phyloP scores from a whole-genome alignment of 1,140 invertebrate species.

The Zaprionus camerounensis region DNA sequence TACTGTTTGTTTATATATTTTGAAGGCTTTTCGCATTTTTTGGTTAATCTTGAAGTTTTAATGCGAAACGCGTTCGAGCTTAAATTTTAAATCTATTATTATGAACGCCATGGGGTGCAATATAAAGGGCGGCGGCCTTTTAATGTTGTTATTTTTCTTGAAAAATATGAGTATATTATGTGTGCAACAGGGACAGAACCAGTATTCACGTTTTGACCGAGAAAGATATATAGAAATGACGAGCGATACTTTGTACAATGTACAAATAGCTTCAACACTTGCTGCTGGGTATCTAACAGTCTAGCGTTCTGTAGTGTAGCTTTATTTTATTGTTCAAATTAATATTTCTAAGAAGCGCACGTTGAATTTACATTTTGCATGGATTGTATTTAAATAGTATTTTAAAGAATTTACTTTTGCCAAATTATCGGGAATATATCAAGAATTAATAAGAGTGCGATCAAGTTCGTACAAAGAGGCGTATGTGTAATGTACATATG shows the following conservation, averaged over 20 bases:
- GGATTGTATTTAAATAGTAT: neutral
- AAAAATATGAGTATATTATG: neutral
- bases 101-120: constrained; percentile 68
- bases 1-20: constrained; percentile 68
- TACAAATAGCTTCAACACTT: too few relatives aligned
- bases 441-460: neutral
- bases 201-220: neutral
- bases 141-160: neutral
- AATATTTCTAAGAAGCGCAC: neutral
- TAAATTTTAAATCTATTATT: constrained; percentile 72
- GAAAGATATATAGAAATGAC: neutral
- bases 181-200: neutral
- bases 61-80: constrained; percentile 58
- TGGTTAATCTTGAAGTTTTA: constrained; percentile 54
- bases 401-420: neutral
- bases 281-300: neutral
- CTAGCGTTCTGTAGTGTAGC: neutral
- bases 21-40: constrained; percentile 33
- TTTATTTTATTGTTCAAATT: neutral
- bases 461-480: neutral
- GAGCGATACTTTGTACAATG: neutral
- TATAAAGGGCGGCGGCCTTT: constrained; percentile 44
- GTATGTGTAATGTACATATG: neutral
- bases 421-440: neutral
- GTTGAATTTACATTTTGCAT: neutral